These are phyloP conservation scores for Leucania comma DNA, from an alignment of 2,888 invertebrate genomes.

Conservation along the genomic window DNA sequence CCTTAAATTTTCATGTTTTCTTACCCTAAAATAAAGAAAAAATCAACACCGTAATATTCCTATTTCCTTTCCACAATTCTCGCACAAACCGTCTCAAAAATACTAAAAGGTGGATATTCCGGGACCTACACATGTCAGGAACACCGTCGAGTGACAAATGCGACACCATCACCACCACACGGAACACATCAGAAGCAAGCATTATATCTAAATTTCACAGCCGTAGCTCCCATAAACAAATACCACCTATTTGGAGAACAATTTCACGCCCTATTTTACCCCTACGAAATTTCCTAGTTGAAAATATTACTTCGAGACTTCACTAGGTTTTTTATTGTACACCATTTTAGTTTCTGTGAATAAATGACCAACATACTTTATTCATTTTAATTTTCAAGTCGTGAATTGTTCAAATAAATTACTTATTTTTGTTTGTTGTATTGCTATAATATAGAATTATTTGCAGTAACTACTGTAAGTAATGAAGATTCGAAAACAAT, in stretches of 20 bases:
- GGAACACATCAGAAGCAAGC: constrained; percentile 74
- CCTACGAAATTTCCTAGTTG: constrained; percentile 84
- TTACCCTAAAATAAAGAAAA: neutral
- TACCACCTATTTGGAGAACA: constrained; percentile 83
- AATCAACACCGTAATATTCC: neutral
- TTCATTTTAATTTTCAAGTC: constrained; percentile 78
- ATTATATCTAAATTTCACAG: constrained; percentile 82
- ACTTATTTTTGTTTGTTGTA: constrained; percentile 40
- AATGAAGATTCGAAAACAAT: constrained; percentile 48
- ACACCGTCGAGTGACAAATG: constrained; percentile 78
- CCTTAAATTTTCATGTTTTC: neutral
- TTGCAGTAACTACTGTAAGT: constrained; percentile 33
- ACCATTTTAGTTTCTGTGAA: constrained; percentile 80
- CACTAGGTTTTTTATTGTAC: constrained; percentile 81
- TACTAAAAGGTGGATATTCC: constrained; percentile 49
- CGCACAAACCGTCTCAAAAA: constrained; percentile 16
- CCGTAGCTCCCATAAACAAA: constrained; percentile 84
- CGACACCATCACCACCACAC: constrained; percentile 72
- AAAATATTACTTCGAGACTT: constrained; percentile 81
- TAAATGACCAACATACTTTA: constrained; percentile 83
- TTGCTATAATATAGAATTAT: constrained; percentile 42
- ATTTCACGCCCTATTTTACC: constrained; percentile 89
- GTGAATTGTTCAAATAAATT: constrained; percentile 64
- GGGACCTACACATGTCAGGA: constrained; percentile 63
- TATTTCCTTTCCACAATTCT: constrained; percentile 17